These are phyloP conservation scores for Neoniphon sammara DNA, from an alignment of 2,797 vertebrate genomes.

Conservation along the genomic window DNA sequence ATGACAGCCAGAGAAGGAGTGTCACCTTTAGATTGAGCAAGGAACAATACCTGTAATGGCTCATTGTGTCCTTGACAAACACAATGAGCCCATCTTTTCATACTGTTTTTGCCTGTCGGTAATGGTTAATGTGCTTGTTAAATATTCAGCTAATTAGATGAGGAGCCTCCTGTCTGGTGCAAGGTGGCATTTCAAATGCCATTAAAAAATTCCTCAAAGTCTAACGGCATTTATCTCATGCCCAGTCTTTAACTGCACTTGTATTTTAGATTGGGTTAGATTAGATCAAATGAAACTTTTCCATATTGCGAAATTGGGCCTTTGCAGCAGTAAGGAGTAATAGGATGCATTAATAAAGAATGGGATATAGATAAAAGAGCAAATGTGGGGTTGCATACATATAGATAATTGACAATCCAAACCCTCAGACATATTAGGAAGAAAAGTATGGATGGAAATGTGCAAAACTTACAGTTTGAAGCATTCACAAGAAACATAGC, in stretches of 20 bases:
- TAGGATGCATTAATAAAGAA: neutral
- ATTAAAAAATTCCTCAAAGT: conserved; percentile 71
- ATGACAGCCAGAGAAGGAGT: conserved; percentile 65
- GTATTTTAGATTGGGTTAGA: conserved; percentile 64
- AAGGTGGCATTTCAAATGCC: conserved; percentile 78
- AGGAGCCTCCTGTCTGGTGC: conserved; percentile 60
- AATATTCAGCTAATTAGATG: conserved; percentile 82
- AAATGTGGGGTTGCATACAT: neutral
- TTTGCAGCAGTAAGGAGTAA: conserved; percentile 12
- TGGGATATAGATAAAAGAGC: too few relatives aligned
- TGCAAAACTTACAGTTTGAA: too few relatives aligned
- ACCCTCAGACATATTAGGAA: too few relatives aligned
- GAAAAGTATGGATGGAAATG: too few relatives aligned
- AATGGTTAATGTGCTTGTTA: conserved; percentile 76
- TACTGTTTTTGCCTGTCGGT: conserved; percentile 70
- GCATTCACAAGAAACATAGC: too few relatives aligned
- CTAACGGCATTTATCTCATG: conserved; percentile 11
- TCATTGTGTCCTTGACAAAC: conserved; percentile 69
- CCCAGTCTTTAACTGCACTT: conserved; percentile 54
- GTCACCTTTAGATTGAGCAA: conserved; percentile 63
- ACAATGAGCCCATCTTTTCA: conserved; percentile 58
- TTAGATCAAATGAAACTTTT: conserved; percentile 49
- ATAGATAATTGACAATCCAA: too few relatives aligned
- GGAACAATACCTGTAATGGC: conserved; percentile 72
- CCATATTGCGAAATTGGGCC: conserved; percentile 8